phyloP scores from a whole-genome alignment of 2,797 vertebrate species.

The Borostomias antarcticus region DNA sequence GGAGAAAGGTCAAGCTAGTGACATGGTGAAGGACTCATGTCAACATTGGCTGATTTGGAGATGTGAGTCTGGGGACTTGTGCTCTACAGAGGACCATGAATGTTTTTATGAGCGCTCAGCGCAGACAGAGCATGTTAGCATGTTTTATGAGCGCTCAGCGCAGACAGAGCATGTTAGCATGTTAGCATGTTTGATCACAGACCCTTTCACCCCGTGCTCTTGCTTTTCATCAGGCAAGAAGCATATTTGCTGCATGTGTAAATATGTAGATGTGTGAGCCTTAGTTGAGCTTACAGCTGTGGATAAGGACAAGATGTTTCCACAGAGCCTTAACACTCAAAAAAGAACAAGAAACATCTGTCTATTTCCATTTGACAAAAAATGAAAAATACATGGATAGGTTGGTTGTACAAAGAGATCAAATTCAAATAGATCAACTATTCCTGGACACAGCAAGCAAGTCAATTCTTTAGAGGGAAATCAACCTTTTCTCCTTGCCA shows the following conservation, averaged over 20 bases:
- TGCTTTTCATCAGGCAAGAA: conserved; percentile 41
- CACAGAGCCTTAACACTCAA: background rate
- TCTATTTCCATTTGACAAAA: too few species aligned
- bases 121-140: too few species aligned
- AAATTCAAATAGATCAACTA: background rate
- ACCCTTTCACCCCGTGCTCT: conserved; percentile 58
- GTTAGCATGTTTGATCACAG: too few species aligned
- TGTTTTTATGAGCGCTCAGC: too few species aligned
- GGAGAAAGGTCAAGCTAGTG: conserved; percentile 60
- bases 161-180: too few species aligned
- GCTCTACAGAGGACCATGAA: too few species aligned
- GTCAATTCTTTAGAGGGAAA: conserved; percentile 71
- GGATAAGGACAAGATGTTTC: background rate
- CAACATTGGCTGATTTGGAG: too few species aligned
- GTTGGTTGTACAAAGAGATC: background rate
- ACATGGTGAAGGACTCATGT: conserved; percentile 70
- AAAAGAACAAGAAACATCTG: too few species aligned
- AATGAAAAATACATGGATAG: too few species aligned
- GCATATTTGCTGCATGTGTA: conserved; percentile 39
- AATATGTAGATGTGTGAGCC: conserved; percentile 32
- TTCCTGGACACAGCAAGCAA: conserved; percentile 64
- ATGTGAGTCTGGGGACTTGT: too few species aligned
- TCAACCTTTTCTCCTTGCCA: conserved; percentile 81
- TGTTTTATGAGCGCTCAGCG: too few species aligned
- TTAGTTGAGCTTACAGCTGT: conserved; percentile 16